Percentiles rank a stretch among this genome's conserved stretches.
These are phyloP conservation scores for Aleiodes testaceus DNA, from an alignment of 2,888 invertebrate genomes.

Conservation along the genomic window DNA sequence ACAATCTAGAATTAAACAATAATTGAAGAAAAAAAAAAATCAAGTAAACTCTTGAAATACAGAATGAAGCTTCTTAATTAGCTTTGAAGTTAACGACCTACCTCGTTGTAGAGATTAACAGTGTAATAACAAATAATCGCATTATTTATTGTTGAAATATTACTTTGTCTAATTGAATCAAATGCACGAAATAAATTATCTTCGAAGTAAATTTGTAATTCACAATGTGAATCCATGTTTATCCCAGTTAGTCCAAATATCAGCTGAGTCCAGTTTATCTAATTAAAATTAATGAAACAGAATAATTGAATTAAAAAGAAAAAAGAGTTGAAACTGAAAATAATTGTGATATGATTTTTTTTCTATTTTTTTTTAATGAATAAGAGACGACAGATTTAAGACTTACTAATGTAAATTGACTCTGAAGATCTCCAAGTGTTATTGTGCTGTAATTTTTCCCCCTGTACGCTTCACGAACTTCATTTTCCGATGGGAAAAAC, in stretches of 20 bases:
- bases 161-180: conserved; percentile 29
- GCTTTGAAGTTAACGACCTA: conserved; percentile 40
- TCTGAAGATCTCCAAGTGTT: conserved; percentile 49
- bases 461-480: conserved; percentile 56
- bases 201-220: conserved; percentile 58
- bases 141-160: conserved; percentile 53
- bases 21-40: background rate
- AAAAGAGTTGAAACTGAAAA: background rate
- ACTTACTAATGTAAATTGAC: conserved; percentile 44
- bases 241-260: conserved; percentile 49
- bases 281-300: background rate
- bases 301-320: background rate
- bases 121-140: conserved; percentile 59
- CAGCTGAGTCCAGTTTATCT: conserved; percentile 59
- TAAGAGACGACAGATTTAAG: background rate
- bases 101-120: conserved; percentile 57
- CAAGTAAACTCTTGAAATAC: background rate
- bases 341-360: conserved; percentile 11
- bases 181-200: conserved; percentile 49
- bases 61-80: background rate
- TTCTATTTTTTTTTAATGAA: conserved; percentile 1
- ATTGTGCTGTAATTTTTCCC: conserved; percentile 52
- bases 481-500: conserved; percentile 50
- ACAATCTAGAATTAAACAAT: conserved; percentile 53
- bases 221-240: conserved; percentile 28